Conservation (phyloP, 2,797 vertebrate species). For the Cyclopterus lumpus region DNA sequence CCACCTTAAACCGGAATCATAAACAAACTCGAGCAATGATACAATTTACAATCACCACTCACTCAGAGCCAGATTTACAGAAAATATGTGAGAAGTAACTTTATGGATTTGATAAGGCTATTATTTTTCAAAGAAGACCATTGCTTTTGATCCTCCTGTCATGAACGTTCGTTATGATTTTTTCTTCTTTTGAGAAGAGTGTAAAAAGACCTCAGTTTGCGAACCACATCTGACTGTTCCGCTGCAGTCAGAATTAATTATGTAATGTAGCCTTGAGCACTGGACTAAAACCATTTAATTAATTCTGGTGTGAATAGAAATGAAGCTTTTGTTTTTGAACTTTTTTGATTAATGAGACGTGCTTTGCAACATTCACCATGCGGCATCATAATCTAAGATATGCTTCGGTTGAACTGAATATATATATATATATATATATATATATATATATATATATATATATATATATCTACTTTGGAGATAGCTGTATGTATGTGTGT, state of each 20-base stretch:
- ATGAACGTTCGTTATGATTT: background rate
- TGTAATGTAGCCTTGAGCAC: conserved; percentile 22
- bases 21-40: background rate
- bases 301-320: conserved; percentile 26
- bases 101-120: conserved; percentile 2
- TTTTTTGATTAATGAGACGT: conserved; percentile 1
- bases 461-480: too few relatives aligned
- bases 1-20: background rate
- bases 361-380: background rate
- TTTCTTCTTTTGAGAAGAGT: background rate
- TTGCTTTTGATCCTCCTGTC: background rate
- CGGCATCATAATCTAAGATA: conserved; percentile 12
- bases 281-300: conserved; percentile 33
- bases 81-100: background rate
- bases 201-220: background rate
- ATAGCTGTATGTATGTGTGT: background rate
- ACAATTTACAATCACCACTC: background rate
- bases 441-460: too few relatives aligned
- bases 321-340: background rate
- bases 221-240: conserved; percentile 3
- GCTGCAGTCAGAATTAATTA: conserved; percentile 13
- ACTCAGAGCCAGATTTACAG: background rate
- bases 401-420: conserved; percentile 15
- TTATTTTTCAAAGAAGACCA: background rate
- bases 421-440: too few relatives aligned